Percentiles rank a stretch among this genome's conserved stretches.
phyloP scores from a whole-genome alignment of 2,113 vertebrate genomes.

The Nothobranchius kuhntae region DNA sequence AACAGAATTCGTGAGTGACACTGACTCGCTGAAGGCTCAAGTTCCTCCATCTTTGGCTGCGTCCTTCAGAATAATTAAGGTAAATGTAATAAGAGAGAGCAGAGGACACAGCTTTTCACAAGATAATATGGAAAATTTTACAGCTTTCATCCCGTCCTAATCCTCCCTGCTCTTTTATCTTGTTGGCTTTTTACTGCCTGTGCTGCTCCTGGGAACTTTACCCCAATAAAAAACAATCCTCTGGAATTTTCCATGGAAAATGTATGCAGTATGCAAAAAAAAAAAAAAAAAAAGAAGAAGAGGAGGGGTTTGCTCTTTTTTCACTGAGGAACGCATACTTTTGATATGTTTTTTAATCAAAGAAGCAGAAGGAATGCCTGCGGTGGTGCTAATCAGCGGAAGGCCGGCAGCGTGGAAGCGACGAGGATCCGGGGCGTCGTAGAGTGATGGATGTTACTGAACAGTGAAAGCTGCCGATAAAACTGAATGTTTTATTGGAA shows the following conservation, averaged over 20 bases:
- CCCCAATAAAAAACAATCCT: slow-evolving; percentile 82
- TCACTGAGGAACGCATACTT: slow-evolving; percentile 48
- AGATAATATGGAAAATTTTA: slow-evolving; percentile 85
- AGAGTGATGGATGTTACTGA: background rate
- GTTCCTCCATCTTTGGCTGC: slow-evolving; percentile 51
- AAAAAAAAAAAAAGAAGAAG: background rate
- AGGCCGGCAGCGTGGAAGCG: slow-evolving; percentile 14
- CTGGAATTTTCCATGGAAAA: slow-evolving; percentile 79
- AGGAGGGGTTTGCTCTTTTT: slow-evolving; percentile 50
- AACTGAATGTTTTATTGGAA: background rate
- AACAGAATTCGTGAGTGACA: slow-evolving; percentile 31
- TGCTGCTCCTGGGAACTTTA: slow-evolving; percentile 82
- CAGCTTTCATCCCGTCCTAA: slow-evolving; percentile 81
- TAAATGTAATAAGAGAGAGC: slow-evolving; percentile 69
- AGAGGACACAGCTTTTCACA: slow-evolving; percentile 77
- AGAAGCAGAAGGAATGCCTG: slow-evolving; percentile 22
- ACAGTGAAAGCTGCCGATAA: background rate
- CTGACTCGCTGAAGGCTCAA: slow-evolving; percentile 56
- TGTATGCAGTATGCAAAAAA: slow-evolving; percentile 77
- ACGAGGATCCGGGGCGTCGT: slow-evolving; percentile 10
- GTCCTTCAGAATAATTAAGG: slow-evolving; percentile 74
- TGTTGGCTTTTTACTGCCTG: slow-evolving; percentile 82
- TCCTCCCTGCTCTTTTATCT: slow-evolving; percentile 82
- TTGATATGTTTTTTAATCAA: slow-evolving; percentile 51
- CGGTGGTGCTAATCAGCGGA: slow-evolving; percentile 16